phyloP scores from a whole-genome alignment of 2,888 invertebrate genomes.

The Lepidochitona cinerea region DNA sequence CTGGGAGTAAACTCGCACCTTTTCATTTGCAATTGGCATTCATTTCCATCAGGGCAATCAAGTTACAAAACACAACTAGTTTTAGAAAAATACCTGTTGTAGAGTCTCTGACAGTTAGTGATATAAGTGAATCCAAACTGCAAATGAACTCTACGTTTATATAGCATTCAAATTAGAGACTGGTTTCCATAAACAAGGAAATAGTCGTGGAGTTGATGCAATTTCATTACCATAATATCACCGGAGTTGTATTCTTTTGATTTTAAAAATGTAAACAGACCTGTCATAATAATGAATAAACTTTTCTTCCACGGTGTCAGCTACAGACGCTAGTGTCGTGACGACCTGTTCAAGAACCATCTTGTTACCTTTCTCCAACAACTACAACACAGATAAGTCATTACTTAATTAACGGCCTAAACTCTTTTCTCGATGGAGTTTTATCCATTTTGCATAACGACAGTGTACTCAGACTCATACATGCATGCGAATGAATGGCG shows the following conservation, averaged over 20 bases:
- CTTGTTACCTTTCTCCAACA: conserved; percentile 94
- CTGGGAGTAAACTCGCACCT: too few species aligned
- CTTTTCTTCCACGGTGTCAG: conserved; percentile 97
- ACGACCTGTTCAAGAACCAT: conserved; percentile 97
- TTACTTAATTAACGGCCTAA: too few species aligned
- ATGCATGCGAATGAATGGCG: too few species aligned
- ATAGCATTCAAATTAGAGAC: neutral
- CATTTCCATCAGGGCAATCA: too few species aligned
- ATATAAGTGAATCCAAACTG: neutral
- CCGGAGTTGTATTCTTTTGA: too few species aligned
- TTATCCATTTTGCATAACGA: too few species aligned
- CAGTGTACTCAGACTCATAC: too few species aligned
- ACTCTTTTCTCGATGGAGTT: too few species aligned
- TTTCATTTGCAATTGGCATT: neutral
- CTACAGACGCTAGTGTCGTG: conserved; percentile 98
- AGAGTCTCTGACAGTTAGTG: neutral
- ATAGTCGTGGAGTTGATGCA: neutral
- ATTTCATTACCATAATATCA: too few species aligned
- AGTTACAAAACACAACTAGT: too few species aligned
- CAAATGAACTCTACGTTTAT: neutral
- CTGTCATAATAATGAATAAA: conserved; percentile 95
- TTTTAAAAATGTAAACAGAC: conserved; percentile 44
- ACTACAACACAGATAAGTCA: conserved; percentile 72
- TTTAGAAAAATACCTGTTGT: neutral
- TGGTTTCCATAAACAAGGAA: neutral